Conservation (phyloP, 1,140 invertebrate species). For the Leptestheria dahalacensis region DNA sequence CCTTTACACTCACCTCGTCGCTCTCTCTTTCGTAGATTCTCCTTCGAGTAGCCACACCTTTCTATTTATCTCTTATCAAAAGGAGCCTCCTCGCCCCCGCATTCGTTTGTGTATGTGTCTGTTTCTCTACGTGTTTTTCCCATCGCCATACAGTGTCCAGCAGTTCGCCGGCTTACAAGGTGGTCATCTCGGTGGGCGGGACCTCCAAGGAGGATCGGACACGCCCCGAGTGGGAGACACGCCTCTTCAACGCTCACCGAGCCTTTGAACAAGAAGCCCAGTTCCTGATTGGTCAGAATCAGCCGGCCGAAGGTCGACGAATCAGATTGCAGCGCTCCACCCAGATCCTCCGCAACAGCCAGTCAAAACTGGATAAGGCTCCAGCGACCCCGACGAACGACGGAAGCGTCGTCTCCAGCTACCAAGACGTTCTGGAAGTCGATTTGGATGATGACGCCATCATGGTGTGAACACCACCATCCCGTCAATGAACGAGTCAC, state of each 20-base stretch:
- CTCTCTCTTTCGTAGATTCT: background rate
- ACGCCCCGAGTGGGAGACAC: conserved; percentile 14
- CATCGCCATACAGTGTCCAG: background rate
- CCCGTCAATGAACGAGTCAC: background rate
- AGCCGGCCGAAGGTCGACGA: background rate
- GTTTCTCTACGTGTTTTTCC: background rate
- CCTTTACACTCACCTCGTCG: background rate
- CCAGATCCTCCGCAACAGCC: background rate
- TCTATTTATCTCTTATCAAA: too few species aligned
- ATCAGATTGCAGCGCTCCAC: background rate
- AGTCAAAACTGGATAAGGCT: conserved; percentile 1
- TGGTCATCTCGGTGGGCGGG: conserved; percentile 13
- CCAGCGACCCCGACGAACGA: conserved; percentile 16
- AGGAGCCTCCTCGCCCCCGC: too few species aligned
- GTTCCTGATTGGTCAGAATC: background rate
- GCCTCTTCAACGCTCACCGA: background rate
- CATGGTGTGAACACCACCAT: conserved; percentile 18
- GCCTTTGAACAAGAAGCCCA: conserved; percentile 12
- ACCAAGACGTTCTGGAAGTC: conserved; percentile 19
- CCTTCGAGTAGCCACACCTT: conserved; percentile 16
- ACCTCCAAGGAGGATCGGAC: background rate
- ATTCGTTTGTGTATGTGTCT: background rate
- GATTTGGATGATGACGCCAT: conserved; percentile 22
- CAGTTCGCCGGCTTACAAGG: background rate
- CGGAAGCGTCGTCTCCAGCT: conserved; percentile 23